Conservation (phyloP, 2,797 vertebrate genomes). For the Galagoides demidoff region DNA sequence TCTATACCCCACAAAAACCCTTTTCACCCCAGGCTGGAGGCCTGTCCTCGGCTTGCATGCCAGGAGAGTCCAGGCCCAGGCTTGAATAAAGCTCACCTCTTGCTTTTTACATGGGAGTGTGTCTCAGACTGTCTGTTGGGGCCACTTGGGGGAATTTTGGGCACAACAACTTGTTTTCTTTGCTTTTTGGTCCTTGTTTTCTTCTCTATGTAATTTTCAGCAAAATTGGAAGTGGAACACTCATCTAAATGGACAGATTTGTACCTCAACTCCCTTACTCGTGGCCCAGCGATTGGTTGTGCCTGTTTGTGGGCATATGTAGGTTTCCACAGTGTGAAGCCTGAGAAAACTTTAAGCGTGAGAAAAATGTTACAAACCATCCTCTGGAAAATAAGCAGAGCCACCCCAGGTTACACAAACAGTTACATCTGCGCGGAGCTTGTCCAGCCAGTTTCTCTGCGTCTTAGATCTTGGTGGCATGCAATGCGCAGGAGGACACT, state of each 20-base stretch:
- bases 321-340: neutral
- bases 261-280: fast-evolving
- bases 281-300: neutral
- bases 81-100: no score
- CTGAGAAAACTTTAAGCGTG: neutral
- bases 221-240: neutral
- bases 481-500: neutral
- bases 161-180: neutral
- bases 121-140: no score
- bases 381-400: neutral
- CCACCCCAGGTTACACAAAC: no score
- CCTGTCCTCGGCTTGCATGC: no score
- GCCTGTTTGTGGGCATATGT: neutral
- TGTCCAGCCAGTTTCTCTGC: neutral
- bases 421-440: neutral
- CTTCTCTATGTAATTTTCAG: neutral
- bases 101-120: no score
- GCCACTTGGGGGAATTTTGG: no score
- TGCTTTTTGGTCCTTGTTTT: neutral
- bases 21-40: no score
- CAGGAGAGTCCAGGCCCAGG: no score
- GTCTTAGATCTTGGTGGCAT: neutral
- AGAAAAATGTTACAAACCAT: neutral
- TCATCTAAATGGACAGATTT: neutral
- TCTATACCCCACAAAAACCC: no score